Evolutionary conservation across 2,113 vertebrate species (phyloP).

Genomic region (Scomber scombrus): DNA sequence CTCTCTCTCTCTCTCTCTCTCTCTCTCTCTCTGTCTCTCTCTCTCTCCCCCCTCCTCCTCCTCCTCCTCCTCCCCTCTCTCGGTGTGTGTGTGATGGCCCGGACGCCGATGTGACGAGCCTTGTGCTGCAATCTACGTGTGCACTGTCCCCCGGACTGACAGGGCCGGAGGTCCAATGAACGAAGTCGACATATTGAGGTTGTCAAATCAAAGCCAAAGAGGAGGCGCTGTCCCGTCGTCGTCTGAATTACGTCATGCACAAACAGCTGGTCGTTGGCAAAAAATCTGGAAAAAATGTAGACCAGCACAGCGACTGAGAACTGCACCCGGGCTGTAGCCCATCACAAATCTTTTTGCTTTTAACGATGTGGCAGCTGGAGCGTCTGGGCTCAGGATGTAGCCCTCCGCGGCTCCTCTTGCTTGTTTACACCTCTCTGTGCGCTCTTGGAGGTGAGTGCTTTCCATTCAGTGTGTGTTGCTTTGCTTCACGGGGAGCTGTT

Average conservation of each 20-base stretch:
- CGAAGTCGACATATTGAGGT: constrained; percentile 53
- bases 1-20: neutral
- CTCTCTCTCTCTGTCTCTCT: constrained; percentile 16
- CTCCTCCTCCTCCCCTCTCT: neutral
- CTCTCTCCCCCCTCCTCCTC: too few relatives aligned
- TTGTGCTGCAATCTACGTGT: constrained; percentile 75
- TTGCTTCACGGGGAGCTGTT: constrained; percentile 83
- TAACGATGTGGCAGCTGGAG: constrained; percentile 83
- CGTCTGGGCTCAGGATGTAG: constrained; percentile 72
- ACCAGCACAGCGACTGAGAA: constrained; percentile 82
- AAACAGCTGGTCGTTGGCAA: constrained; percentile 88
- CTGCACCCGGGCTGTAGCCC: constrained; percentile 80
- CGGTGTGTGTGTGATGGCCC: constrained; percentile 33
- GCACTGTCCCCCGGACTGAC: constrained; percentile 72
- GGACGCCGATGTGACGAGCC: constrained; percentile 56
- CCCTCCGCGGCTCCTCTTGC: constrained; percentile 82
- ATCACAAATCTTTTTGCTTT: constrained; percentile 64
- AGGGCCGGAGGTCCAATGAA: constrained; percentile 75
- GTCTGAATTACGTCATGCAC: constrained; percentile 85
- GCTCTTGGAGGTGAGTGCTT: constrained; percentile 85
- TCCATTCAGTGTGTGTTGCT: constrained; percentile 41
- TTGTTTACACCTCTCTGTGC: constrained; percentile 80
- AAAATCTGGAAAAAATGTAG: constrained; percentile 85
- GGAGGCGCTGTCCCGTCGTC: constrained; percentile 77
- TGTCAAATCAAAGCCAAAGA: constrained; percentile 80